Conservation (phyloP, 2,888 invertebrate genomes). For the Campoplex capitator region DNA sequence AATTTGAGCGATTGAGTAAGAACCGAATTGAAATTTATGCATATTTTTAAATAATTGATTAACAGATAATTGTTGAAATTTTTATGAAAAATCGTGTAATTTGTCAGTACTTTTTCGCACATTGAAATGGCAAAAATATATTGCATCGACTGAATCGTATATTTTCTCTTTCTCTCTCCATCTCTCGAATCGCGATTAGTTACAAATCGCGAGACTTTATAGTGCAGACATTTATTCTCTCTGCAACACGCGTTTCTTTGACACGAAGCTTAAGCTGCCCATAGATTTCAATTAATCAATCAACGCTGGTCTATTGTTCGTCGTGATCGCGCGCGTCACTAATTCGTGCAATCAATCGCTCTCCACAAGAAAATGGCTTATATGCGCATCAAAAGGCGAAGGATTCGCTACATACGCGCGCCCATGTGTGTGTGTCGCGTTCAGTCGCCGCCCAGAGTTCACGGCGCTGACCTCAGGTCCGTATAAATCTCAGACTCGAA, state of each 20-base stretch:
- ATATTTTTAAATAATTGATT: too few relatives aligned
- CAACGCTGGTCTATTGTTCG: conserved; percentile 62
- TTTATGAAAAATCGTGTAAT: neutral
- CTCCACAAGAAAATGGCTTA: conserved; percentile 17
- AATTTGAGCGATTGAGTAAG: too few relatives aligned
- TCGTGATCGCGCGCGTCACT: conserved; percentile 59
- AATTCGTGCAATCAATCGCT: conserved; percentile 67
- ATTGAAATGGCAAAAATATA: neutral
- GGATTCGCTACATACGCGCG: neutral
- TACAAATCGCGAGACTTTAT: conserved; percentile 2
- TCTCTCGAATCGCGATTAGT: neutral
- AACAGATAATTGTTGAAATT: too few relatives aligned
- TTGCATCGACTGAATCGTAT: neutral
- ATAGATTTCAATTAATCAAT: conserved; percentile 69
- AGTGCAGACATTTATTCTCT: neutral
- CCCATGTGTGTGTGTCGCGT: conserved; percentile 4
- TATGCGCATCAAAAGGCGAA: neutral
- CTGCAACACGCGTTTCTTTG: neutral
- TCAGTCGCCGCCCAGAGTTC: conserved; percentile 47
- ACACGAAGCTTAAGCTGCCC: conserved; percentile 37
- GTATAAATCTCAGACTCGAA: conserved; percentile 28
- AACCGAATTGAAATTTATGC: too few relatives aligned
- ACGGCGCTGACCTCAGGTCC: conserved; percentile 55
- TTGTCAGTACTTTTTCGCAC: neutral
- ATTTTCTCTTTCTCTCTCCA: neutral